Evolutionary conservation across 2,888 invertebrate species (phyloP).

Genomic region (Heterodera filipjevi): DNA sequence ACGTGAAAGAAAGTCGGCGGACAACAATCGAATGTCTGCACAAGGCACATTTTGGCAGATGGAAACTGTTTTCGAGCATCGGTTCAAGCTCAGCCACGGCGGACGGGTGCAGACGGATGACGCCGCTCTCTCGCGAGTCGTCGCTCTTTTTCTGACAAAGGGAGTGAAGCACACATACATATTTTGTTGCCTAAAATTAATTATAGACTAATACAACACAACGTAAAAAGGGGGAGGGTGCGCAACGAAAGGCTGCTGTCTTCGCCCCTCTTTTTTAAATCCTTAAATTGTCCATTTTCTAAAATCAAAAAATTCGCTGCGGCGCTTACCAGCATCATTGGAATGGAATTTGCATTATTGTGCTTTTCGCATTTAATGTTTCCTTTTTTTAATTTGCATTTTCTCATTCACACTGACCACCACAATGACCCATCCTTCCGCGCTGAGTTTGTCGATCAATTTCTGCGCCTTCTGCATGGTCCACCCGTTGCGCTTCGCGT

Average conservation of each 20-base stretch:
- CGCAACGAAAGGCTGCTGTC: no score
- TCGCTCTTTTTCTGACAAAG: not conserved
- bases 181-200: no score
- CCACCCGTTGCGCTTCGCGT: constrained; percentile 27
- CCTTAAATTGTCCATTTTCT: no score
- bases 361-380: no score
- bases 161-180: no score
- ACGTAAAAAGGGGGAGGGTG: no score
- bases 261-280: no score
- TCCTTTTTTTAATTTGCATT: no score
- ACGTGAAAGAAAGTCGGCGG: constrained; percentile 27
- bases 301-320: no score
- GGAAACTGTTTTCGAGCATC: constrained; percentile 12
- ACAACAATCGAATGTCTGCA: constrained; percentile 33
- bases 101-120: constrained; percentile 35
- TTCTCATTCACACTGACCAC: not conserved
- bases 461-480: constrained; percentile 31
- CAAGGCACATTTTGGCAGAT: constrained; percentile 28
- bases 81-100: constrained; percentile 35
- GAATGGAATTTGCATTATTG: no score
- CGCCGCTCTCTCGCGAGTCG: constrained; percentile 11
- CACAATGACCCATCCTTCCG: constrained; percentile 34
- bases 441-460: constrained; percentile 33
- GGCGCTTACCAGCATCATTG: no score
- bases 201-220: no score